Conservation (phyloP, 2,888 invertebrate species). For the Ischnura elegans region DNA sequence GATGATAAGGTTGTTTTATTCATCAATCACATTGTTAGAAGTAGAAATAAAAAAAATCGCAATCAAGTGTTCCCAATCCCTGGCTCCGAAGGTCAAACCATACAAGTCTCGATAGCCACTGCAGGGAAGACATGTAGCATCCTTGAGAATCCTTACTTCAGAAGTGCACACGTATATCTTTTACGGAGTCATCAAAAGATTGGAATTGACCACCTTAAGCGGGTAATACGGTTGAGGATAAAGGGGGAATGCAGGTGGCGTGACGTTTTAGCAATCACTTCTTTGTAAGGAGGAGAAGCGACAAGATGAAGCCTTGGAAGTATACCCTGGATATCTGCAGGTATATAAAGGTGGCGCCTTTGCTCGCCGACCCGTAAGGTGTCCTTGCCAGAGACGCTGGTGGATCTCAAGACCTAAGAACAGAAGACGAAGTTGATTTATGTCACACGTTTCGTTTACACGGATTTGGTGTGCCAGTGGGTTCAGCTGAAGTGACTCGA, state of each 20-base stretch:
- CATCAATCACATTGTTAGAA: background rate
- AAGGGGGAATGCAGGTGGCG: background rate
- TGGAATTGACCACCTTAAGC: background rate
- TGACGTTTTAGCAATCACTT: background rate
- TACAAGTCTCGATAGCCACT: background rate
- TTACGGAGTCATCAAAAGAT: background rate
- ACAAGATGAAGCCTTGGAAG: background rate
- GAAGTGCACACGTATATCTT: background rate
- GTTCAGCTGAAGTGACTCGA: background rate
- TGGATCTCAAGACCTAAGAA: background rate
- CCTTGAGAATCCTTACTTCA: background rate
- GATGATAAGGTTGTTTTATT: too few relatives aligned
- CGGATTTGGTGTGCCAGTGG: background rate
- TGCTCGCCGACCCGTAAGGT: background rate
- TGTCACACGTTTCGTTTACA: background rate
- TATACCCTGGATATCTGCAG: background rate
- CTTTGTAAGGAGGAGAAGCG: background rate
- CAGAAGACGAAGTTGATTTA: background rate
- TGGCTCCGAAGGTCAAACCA: background rate
- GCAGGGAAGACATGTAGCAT: background rate
- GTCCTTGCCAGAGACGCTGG: background rate
- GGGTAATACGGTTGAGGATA: background rate
- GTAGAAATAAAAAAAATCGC: background rate
- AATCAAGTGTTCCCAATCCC: background rate
- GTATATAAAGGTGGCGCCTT: background rate